These are phyloP conservation scores for Brachyptera putata DNA, from an alignment of 2,888 invertebrate genomes.

Conservation along the genomic window DNA sequence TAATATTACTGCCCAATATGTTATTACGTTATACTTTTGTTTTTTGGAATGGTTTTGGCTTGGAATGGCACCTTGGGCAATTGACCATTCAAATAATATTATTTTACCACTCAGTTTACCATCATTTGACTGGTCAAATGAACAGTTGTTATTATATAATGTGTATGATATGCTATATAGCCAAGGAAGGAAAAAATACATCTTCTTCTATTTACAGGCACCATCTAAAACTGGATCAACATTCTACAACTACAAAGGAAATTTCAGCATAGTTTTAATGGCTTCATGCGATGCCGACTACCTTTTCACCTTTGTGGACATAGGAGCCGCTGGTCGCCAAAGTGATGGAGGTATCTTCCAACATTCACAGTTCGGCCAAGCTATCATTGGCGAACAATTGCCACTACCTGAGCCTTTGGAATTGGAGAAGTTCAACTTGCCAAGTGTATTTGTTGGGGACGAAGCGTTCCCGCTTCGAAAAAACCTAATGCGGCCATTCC, in stretches of 20 bases:
- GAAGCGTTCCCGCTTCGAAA: too few relatives aligned
- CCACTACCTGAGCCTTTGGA: not conserved
- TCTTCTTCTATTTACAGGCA: not conserved
- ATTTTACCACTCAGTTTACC: too few relatives aligned
- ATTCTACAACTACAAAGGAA: not conserved
- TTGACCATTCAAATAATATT: too few relatives aligned
- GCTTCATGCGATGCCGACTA: conserved; percentile 15
- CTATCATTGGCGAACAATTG: not conserved
- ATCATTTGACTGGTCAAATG: too few relatives aligned
- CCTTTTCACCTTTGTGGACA: conserved; percentile 11
- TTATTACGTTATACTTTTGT: too few relatives aligned
- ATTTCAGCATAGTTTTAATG: not conserved
- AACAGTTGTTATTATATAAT: too few relatives aligned
- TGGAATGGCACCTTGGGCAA: too few relatives aligned
- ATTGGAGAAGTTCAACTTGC: not conserved
- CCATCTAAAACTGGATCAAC: not conserved
- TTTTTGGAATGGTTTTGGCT: too few relatives aligned
- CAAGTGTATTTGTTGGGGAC: too few relatives aligned
- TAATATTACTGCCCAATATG: too few relatives aligned
- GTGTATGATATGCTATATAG: not conserved
- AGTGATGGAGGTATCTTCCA: too few relatives aligned
- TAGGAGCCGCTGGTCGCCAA: conserved; percentile 21
- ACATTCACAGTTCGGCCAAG: conserved; percentile 8
- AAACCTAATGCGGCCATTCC: too few relatives aligned
- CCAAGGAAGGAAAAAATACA: not conserved